Base-by-base conservation (phyloP, 2,113 vertebrate genomes). In the Sula dactylatra region DNA sequence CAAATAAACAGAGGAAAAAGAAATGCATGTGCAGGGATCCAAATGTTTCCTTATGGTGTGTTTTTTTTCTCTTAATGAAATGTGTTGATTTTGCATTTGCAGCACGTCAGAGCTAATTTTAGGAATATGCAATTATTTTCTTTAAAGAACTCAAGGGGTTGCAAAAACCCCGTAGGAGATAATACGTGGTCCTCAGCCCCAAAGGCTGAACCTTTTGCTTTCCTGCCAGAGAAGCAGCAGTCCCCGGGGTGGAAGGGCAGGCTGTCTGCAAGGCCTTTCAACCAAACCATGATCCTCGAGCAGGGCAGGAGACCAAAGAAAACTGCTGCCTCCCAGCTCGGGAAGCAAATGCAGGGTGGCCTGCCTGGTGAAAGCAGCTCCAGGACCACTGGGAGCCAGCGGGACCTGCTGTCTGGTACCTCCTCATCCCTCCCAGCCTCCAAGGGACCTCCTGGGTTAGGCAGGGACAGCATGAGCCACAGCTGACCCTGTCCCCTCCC, bases 1-100 rank as follows among this genome's bases (percentile, higher is more conserved):
- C 61, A 96, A 94, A 86, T 84, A 91, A 91, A 74, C 67, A 94
- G 86, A 95, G 44, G 59, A 61, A 56, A 69, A 89, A 94, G 87
- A 93, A 79, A 69, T 18, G 34, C 34, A 45, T 66, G 70, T 87
- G 82, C 91, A 93, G 69, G 70, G 74, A 85, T 93, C 87, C 89
- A 94, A 96, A 82, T 82, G 70, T 69, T 90, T 93, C 87, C 73
- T 96, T 86, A 90, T 58, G 82, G 71, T 3, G 22, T 32, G 27
- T 3, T 10, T 14, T 36, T 12, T 31, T 67, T 69, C 34, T 4
- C 44, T 52, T 56, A 76, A 91, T 85, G 84, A 79, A 96, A 91
- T 54, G 58, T 65, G 69, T 77, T 76, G 78, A 42, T 65, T 82
- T 61, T 87, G 72, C 3, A 0, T 82, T 97, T 87, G 65, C 65